phyloP scores from a whole-genome alignment of 2,113 vertebrate species.

The Rutilus rutilus region DNA sequence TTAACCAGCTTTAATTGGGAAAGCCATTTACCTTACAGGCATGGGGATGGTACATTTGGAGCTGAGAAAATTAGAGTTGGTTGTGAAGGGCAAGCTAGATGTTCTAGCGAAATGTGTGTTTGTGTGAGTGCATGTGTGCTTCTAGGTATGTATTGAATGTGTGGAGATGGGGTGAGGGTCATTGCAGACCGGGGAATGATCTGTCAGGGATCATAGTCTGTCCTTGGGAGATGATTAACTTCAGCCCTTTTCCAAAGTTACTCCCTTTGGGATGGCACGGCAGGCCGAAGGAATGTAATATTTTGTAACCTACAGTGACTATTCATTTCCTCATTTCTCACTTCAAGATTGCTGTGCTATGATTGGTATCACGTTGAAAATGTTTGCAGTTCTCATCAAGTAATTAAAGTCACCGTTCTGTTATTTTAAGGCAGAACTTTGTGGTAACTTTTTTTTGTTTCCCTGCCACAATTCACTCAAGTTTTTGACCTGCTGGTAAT shows the following conservation, averaged over 20 bases:
- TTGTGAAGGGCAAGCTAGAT: constrained; percentile 54
- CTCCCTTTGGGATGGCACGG: constrained; percentile 25
- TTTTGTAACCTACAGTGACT: constrained; percentile 23
- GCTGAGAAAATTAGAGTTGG: constrained; percentile 68
- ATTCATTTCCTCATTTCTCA: constrained; percentile 14
- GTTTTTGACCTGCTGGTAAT: constrained; percentile 43
- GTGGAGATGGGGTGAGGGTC: constrained; percentile 43
- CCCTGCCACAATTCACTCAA: constrained; percentile 36
- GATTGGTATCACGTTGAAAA: constrained; percentile 3
- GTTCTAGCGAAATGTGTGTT: not conserved
- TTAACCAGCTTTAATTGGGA: constrained; percentile 65
- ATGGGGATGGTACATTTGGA: constrained; percentile 60
- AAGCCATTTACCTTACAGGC: constrained; percentile 52
- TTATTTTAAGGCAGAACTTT: constrained; percentile 20
- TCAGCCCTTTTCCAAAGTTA: constrained; percentile 42
- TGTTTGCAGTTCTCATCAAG: not conserved
- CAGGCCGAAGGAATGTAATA: constrained; percentile 37
- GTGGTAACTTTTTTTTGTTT: not conserved
- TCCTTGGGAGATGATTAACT: constrained; percentile 62
- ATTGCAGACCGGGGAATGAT: constrained; percentile 52
- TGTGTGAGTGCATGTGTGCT: constrained; percentile 8
- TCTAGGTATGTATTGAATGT: constrained; percentile 37
- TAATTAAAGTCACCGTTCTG: not conserved
- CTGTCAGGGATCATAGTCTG: constrained; percentile 50
- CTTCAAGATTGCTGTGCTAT: not conserved